Evolutionary conservation across 2,888 invertebrate genomes (phyloP).

Genomic region (Stenchaetothrips biformis): DNA sequence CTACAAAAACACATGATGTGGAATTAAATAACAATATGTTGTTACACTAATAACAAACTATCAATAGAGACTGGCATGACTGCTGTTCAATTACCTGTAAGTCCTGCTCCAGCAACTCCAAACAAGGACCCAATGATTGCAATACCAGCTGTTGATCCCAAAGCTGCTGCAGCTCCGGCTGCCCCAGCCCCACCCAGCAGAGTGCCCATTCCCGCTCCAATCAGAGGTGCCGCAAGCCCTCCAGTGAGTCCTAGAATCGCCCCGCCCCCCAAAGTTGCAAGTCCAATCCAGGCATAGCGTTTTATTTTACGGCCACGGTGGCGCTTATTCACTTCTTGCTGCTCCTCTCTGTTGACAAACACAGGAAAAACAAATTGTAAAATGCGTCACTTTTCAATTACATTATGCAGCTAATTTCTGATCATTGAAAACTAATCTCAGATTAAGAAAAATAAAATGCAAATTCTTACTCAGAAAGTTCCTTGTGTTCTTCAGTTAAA

Average conservation of each 20-base stretch:
- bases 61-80: not conserved
- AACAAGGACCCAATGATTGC: constrained; percentile 58
- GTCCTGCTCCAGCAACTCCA: constrained; percentile 63
- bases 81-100: constrained; percentile 49
- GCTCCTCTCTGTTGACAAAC: constrained; percentile 49
- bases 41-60: not conserved
- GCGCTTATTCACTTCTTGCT: constrained; percentile 47
- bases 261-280: constrained; percentile 60
- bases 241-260: constrained; percentile 61
- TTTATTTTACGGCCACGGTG: constrained; percentile 54
- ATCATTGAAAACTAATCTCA: not conserved
- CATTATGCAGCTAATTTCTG: constrained; percentile 5
- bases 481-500: constrained; percentile 45
- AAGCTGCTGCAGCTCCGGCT: constrained; percentile 46
- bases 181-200: constrained; percentile 46
- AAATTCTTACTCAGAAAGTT: constrained; percentile 46
- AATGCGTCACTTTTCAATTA: not conserved
- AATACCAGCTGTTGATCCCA: constrained; percentile 51
- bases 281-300: constrained; percentile 57
- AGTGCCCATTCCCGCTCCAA: constrained; percentile 52
- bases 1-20: constrained; percentile 41
- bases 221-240: constrained; percentile 61
- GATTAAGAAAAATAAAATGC: constrained; percentile 2
- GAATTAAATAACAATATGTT: not conserved
- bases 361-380: constrained; percentile 15